These are phyloP conservation scores for Xenentodon cancila DNA, from an alignment of 2,797 vertebrate genomes.

Conservation along the genomic window DNA sequence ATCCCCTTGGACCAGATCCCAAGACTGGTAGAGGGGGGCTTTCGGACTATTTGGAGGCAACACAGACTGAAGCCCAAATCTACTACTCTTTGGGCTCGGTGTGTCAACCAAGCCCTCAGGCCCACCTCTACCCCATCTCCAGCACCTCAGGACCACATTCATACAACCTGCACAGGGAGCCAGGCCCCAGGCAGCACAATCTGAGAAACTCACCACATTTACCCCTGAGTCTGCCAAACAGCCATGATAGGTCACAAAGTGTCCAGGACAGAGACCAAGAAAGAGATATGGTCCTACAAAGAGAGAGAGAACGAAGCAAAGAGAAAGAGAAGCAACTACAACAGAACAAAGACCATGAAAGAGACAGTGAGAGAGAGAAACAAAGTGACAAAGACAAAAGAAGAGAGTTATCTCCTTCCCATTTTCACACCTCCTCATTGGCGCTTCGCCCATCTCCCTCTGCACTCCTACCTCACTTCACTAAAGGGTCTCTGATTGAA, in stretches of 20 bases:
- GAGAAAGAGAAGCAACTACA: constrained; percentile 69
- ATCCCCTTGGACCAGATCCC: constrained; percentile 69
- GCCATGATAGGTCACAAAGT: constrained; percentile 71
- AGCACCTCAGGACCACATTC: constrained; percentile 75
- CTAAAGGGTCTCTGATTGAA: constrained; percentile 86
- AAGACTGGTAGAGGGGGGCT: constrained; percentile 66
- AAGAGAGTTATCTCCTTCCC: constrained; percentile 62
- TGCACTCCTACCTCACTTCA: constrained; percentile 87
- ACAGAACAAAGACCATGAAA: constrained; percentile 66
- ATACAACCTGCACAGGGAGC: constrained; percentile 73
- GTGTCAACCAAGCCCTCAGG: constrained; percentile 65
- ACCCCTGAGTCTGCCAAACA: constrained; percentile 72
- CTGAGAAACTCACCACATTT: constrained; percentile 76
- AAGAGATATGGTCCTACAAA: constrained; percentile 49
- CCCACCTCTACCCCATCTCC: constrained; percentile 71
- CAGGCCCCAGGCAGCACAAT: constrained; percentile 65
- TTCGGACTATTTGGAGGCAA: constrained; percentile 65
- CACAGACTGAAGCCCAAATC: constrained; percentile 79
- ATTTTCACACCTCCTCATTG: constrained; percentile 48
- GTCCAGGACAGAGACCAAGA: constrained; percentile 64
- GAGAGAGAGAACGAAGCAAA: constrained; percentile 60
- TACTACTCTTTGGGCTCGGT: constrained; percentile 81
- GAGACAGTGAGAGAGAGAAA: constrained; percentile 62
- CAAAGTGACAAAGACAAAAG: constrained; percentile 58
- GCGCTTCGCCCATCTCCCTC: constrained; percentile 63